A percentile compares a stretch with the other conserved stretches of the same genome.
Conservation (phyloP, 2,888 invertebrate genomes). For the Dynastes maya region DNA sequence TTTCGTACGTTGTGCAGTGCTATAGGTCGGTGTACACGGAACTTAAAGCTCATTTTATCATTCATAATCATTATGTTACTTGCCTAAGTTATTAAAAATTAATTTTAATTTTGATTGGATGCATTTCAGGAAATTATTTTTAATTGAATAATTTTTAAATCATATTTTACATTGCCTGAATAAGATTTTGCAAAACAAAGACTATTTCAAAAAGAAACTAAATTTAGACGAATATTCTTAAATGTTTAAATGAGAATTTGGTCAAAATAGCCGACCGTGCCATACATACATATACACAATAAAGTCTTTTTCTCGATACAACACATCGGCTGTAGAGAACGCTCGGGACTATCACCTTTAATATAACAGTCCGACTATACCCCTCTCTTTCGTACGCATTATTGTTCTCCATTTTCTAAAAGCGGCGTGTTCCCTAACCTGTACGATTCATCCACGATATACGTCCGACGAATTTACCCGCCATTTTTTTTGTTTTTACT, state of each 20-base stretch:
- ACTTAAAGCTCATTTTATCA: too few species aligned
- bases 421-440: constrained; percentile 16
- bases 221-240: constrained; percentile 1
- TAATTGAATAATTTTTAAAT: too few species aligned
- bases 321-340: constrained; percentile 1
- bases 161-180: background rate
- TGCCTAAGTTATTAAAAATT: background rate
- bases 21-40: too few species aligned
- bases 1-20: too few species aligned
- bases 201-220: background rate
- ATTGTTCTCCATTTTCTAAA: constrained; percentile 46
- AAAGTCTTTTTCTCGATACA: constrained; percentile 30
- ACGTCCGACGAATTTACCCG: constrained; percentile 30
- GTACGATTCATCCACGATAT: constrained; percentile 19
- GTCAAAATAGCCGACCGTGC: constrained; percentile 18
- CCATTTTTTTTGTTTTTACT: constrained; percentile 20
- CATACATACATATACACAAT: constrained; percentile 4
- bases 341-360: constrained; percentile 46
- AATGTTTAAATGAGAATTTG: constrained; percentile 8
- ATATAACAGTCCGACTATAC: constrained; percentile 48
- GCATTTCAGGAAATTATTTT: too few species aligned
- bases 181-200: constrained; percentile 5
- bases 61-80: too few species aligned
- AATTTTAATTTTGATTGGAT: background rate
- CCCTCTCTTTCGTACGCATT: constrained; percentile 38